Conservation (phyloP, 2,888 invertebrate species). For the Bellardia bayeri region DNA sequence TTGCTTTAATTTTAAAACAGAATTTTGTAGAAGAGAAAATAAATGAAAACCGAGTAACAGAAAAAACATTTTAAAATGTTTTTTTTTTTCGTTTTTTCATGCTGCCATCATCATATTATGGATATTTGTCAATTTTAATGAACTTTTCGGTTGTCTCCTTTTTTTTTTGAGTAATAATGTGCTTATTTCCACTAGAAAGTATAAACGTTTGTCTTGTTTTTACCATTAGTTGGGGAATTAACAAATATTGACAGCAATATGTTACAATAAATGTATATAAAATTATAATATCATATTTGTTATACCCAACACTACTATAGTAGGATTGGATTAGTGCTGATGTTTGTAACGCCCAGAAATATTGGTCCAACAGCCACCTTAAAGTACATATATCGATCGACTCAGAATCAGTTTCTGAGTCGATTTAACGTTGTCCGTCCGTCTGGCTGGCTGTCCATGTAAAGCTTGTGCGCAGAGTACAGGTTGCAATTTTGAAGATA, state of each 20-base stretch:
- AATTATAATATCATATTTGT: too few species aligned
- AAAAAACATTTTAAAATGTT: background rate
- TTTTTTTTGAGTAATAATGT: background rate
- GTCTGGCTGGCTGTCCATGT: too few species aligned
- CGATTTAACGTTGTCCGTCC: too few species aligned
- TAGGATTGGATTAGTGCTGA: too few species aligned
- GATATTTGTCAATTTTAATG: constrained; percentile 48
- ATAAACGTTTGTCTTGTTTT: constrained; percentile 18
- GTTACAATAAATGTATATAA: background rate
- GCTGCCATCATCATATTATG: background rate
- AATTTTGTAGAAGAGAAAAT: background rate
- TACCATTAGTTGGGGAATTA: background rate
- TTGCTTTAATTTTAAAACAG: constrained; percentile 18
- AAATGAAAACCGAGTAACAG: background rate
- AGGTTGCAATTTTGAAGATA: too few species aligned
- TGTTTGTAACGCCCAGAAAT: too few species aligned
- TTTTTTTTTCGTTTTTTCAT: background rate
- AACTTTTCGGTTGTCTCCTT: constrained; percentile 10
- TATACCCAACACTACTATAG: too few species aligned
- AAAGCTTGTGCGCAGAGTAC: too few species aligned
- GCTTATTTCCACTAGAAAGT: constrained; percentile 19
- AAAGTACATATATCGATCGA: too few species aligned
- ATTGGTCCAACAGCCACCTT: too few species aligned
- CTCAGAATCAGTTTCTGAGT: too few species aligned
- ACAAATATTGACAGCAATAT: background rate